Base-by-base conservation (phyloP, 2,113 vertebrate species). In the Dromaius novaehollandiae region DNA sequence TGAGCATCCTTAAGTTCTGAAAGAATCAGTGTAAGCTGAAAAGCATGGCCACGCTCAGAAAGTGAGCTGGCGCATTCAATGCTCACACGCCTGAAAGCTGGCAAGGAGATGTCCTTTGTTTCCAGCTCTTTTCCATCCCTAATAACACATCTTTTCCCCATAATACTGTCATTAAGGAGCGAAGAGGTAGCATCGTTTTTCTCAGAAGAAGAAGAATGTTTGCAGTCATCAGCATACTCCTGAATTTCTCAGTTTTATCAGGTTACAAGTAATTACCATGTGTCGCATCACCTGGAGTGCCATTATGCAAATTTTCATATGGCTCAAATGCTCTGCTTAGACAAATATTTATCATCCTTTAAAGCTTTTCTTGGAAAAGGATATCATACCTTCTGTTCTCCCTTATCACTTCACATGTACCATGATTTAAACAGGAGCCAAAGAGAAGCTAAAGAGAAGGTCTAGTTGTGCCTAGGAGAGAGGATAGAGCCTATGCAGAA, bases 291-390 rank as follows among this genome's bases (percentile, higher is more conserved):
- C 96, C 98, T 97, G 80, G 90, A 97, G 94, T 94, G 91, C 94
- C 80, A 97, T 97, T 98, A 98, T 97, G 96, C 89, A 98, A 94
- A 98, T 98, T 94, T 97, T 63, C 91, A 89, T 93, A 93, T 91
- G 95, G 92, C 93, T 98, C 94, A 95, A 94, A 97, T 96, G 79
- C 74, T 76, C 82, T 85, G 87, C 95, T 97, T 97, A 98, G 91
- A 91, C 96, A 98, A 98, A 98, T 98, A 98, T 98, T 98, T 98
- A 96, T 97, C 97, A 97, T 96, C 42, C 19, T 96, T 96, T 96
- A 97, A 97, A 97, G 66, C 84, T 97, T 96, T 93, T 88, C 82
- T 96, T 89, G 78, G 61, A 92, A 95, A 96, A 93, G 64, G 82
- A 91, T 96, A 97, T 94, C 86, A 92, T 88, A 79, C 88, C 93